Conservation (phyloP, 2,888 invertebrate genomes). For the Slavum lentiscoides region DNA sequence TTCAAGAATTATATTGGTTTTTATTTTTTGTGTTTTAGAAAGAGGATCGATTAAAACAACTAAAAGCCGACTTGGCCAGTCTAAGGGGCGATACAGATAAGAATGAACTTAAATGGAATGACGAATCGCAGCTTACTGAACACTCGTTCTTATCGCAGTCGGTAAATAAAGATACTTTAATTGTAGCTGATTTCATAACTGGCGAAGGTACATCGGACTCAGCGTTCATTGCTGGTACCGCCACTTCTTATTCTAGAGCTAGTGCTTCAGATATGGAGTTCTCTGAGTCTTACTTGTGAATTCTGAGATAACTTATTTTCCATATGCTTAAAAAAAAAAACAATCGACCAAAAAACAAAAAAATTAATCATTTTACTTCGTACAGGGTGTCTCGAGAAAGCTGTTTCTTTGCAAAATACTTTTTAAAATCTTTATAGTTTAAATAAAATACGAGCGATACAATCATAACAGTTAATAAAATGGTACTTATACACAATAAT, state of each 20-base stretch:
- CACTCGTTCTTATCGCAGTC: constrained; percentile 51
- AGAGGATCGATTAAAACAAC: constrained; percentile 67
- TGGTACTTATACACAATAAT: background rate
- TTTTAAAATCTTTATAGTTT: constrained; percentile 1
- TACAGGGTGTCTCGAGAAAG: constrained; percentile 35
- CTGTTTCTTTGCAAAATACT: constrained; percentile 30
- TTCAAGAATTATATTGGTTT: background rate
- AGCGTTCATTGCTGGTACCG: constrained; percentile 71
- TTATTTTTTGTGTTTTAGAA: constrained; percentile 67
- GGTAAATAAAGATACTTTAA: constrained; percentile 69
- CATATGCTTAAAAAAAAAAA: constrained; percentile 7
- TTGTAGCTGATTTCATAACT: constrained; percentile 74
- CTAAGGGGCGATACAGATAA: constrained; percentile 56
- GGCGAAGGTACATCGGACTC: constrained; percentile 81
- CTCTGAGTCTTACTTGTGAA: constrained; percentile 82
- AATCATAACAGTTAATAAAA: constrained; percentile 20
- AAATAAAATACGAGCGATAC: constrained; percentile 31
- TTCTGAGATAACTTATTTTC: background rate
- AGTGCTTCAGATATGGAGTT: constrained; percentile 86
- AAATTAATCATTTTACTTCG: constrained; percentile 48
- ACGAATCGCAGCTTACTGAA: constrained; percentile 58
- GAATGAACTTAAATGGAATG: constrained; percentile 56
- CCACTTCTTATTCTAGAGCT: constrained; percentile 78
- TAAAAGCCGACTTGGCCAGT: constrained; percentile 55
- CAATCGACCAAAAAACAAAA: constrained; percentile 38